Evolutionary conservation across 2,113 vertebrate species (phyloP).

Genomic region (Podocnemis expansa): DNA sequence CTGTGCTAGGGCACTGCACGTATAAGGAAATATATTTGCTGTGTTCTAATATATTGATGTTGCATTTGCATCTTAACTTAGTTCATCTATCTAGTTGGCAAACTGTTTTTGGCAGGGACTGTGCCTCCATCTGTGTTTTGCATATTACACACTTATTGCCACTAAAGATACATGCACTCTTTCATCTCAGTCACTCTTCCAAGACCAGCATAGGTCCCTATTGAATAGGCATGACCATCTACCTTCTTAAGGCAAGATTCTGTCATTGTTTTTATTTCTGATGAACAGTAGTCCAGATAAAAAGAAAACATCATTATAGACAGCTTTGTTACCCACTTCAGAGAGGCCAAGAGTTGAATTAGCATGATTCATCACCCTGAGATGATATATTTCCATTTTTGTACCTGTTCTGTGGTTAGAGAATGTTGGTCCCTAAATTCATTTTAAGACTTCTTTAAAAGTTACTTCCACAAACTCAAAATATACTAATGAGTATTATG

Average conservation of each 20-base stretch:
- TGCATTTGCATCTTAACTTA: not conserved
- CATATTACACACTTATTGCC: not conserved
- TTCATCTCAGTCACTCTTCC: not conserved
- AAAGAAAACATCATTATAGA: not conserved
- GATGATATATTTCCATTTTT: not conserved
- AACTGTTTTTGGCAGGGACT: not conserved
- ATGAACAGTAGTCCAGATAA: not conserved
- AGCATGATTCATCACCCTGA: conserved; percentile 19
- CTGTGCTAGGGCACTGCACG: conserved; percentile 20
- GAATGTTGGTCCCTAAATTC: conserved; percentile 19
- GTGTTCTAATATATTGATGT: not conserved
- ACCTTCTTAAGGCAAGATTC: not conserved
- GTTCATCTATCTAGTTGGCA: not conserved
- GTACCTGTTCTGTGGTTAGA: not conserved
- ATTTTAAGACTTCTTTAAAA: not conserved
- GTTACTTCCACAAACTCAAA: not conserved
- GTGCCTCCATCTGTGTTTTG: not conserved
- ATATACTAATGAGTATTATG: not conserved
- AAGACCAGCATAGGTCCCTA: not conserved
- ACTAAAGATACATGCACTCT: not conserved
- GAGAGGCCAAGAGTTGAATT: conserved; percentile 11
- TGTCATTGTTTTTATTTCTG: not conserved
- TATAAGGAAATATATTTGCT: not conserved
- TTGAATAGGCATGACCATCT: not conserved
- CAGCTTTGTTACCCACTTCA: not conserved